These are phyloP conservation scores for Stegodyphus mimosarum DNA, from an alignment of 1,140 invertebrate species.

Conservation along the genomic window DNA sequence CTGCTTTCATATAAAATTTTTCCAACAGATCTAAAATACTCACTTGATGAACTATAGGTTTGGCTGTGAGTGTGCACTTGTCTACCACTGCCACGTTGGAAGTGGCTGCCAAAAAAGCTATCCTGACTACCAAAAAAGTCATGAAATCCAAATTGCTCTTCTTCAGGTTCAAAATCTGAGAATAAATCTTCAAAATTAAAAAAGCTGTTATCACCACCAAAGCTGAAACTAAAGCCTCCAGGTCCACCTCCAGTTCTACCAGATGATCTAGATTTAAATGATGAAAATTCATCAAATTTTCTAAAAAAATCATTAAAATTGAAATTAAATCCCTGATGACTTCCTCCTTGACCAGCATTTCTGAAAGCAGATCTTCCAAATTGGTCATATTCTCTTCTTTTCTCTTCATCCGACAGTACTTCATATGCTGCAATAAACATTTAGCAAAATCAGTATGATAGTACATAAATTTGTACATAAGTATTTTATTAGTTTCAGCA, in stretches of 20 bases:
- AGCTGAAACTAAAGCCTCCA: slow-evolving; percentile 21
- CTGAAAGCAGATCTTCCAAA: slow-evolving; percentile 63
- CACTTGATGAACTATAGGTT: slow-evolving; percentile 39
- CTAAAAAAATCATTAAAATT: slow-evolving; percentile 67
- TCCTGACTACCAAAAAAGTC: slow-evolving; percentile 62
- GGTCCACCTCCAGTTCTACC: slow-evolving; percentile 23
- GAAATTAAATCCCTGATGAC: slow-evolving; percentile 61
- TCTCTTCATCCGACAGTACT: slow-evolving; percentile 67
- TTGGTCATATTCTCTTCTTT: slow-evolving; percentile 67
- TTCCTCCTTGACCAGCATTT: slow-evolving; percentile 39
- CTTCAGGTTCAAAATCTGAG: slow-evolving; percentile 60
- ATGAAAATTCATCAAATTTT: slow-evolving; percentile 64
- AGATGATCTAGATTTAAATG: slow-evolving; percentile 44
- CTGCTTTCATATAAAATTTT: too few relatives aligned
- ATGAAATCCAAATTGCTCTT: slow-evolving; percentile 32
- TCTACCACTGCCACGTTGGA: neutral
- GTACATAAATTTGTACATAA: slow-evolving; percentile 10
- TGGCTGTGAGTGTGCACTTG: neutral
- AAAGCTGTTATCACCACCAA: slow-evolving; percentile 32
- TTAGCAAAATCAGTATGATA: too few relatives aligned
- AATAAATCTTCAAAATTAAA: slow-evolving; percentile 65
- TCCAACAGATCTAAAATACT: neutral
- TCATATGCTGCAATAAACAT: slow-evolving; percentile 66
- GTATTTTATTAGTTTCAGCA: neutral
- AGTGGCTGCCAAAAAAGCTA: slow-evolving; percentile 63